Conservation (phyloP, 2,888 invertebrate genomes). For the Hoplodrina ambigua region DNA sequence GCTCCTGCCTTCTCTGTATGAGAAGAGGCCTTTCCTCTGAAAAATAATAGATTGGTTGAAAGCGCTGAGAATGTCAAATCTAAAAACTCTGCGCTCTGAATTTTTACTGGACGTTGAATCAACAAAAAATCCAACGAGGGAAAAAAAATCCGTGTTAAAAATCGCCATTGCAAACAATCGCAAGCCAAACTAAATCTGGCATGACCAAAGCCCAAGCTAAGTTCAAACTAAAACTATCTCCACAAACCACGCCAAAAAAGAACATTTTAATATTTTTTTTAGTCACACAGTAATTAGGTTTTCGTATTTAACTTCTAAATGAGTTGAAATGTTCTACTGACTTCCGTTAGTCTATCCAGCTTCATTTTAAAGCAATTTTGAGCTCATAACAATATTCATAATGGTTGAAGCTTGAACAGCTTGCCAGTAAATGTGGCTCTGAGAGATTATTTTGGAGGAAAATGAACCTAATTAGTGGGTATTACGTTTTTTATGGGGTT, state of each 20-base stretch:
- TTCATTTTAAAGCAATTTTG: slow-evolving; percentile 40
- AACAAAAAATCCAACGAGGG: too few species aligned
- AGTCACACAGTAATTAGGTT: slow-evolving; percentile 9
- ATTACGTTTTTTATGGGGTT: neutral
- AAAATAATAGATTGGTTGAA: too few species aligned
- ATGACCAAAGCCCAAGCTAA: neutral
- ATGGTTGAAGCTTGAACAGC: slow-evolving; percentile 17
- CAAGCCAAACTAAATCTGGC: too few species aligned
- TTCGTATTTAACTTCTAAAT: slow-evolving; percentile 29
- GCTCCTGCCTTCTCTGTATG: too few species aligned
- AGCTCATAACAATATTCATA: slow-evolving; percentile 47
- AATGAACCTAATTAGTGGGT: slow-evolving; percentile 21
- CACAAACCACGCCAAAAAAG: neutral
- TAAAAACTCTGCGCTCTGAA: too few species aligned
- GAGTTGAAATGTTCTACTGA: slow-evolving; percentile 15
- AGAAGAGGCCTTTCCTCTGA: too few species aligned
- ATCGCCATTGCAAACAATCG: too few species aligned
- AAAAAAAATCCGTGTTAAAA: too few species aligned
- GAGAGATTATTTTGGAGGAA: slow-evolving; percentile 9
- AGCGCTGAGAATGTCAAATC: too few species aligned
- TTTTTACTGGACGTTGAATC: too few species aligned
- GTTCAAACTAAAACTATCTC: slow-evolving; percentile 11
- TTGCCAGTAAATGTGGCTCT: slow-evolving; percentile 28
- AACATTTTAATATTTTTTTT: neutral
- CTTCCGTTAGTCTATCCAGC: slow-evolving; percentile 24